These are phyloP conservation scores for Ictidomys tridecemlineatus DNA, from an alignment of 2,113 vertebrate genomes.

Conservation along the genomic window DNA sequence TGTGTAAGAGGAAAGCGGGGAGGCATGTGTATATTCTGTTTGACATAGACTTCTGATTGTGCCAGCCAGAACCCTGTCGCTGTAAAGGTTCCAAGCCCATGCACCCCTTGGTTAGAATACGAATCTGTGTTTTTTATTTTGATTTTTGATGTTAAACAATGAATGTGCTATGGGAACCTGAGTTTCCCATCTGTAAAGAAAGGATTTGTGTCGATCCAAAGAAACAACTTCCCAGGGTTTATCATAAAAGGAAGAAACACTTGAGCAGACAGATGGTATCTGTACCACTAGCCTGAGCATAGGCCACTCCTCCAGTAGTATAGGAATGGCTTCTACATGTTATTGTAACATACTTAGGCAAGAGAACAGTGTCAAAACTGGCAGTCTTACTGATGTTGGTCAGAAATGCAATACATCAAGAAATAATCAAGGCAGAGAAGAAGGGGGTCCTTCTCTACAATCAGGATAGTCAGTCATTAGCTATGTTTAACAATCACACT, in stretches of 20 bases:
- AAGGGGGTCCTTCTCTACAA: neutral
- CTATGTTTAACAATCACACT: neutral
- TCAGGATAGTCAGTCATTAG: neutral
- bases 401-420: neutral
- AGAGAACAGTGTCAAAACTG: neutral
- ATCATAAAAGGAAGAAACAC: neutral
- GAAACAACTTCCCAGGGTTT: constrained; percentile 2
- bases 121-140: neutral
- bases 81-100: neutral
- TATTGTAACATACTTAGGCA: neutral
- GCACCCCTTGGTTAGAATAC: neutral
- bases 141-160: neutral
- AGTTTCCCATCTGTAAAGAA: constrained; percentile 17
- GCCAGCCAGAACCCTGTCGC: neutral
- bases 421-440: neutral
- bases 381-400: neutral
- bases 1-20: neutral
- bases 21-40: neutral
- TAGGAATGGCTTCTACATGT: neutral
- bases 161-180: neutral
- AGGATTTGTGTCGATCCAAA: neutral
- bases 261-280: neutral
- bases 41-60: neutral
- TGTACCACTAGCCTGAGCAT: neutral
- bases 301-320: neutral